Conservation (phyloP, 2,888 invertebrate genomes). For the Platynereis dumerilii region DNA sequence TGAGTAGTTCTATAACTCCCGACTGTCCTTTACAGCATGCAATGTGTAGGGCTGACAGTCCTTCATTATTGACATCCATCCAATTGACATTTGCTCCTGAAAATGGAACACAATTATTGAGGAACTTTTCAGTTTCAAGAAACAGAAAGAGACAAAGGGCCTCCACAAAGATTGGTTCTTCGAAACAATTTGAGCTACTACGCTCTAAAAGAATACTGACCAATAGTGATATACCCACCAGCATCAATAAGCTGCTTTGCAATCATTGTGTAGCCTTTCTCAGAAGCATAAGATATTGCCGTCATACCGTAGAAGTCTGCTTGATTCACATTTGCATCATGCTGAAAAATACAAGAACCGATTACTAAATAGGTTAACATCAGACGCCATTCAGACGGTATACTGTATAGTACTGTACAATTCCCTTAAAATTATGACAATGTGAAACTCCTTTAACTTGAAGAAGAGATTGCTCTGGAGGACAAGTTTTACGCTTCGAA, state of each 20-base stretch:
- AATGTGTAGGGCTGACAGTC: slow-evolving; percentile 36
- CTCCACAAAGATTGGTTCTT: too few species aligned
- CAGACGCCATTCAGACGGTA: too few species aligned
- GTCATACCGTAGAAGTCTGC: slow-evolving; percentile 34
- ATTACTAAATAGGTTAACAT: slow-evolving; percentile 1
- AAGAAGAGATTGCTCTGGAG: too few species aligned
- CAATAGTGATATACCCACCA: too few species aligned
- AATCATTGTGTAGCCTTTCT: slow-evolving; percentile 19
- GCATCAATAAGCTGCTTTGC: slow-evolving; percentile 25
- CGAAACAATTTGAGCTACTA: too few species aligned
- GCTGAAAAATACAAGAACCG: slow-evolving; percentile 15
- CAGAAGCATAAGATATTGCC: slow-evolving; percentile 32
- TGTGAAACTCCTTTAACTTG: too few species aligned
- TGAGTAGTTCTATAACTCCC: slow-evolving; percentile 23
- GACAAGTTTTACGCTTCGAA: too few species aligned
- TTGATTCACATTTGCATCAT: slow-evolving; percentile 28
- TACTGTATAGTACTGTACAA: too few species aligned
- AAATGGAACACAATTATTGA: background rate
- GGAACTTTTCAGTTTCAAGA: too few species aligned
- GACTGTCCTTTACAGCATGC: slow-evolving; percentile 32
- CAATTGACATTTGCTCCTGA: slow-evolving; percentile 33
- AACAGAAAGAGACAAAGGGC: too few species aligned
- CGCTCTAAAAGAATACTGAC: too few species aligned
- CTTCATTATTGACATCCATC: slow-evolving; percentile 25
- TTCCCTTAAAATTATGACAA: too few species aligned